These are phyloP conservation scores for Paralichthys olivaceus DNA, from an alignment of 2,113 vertebrate species.

Conservation along the genomic window DNA sequence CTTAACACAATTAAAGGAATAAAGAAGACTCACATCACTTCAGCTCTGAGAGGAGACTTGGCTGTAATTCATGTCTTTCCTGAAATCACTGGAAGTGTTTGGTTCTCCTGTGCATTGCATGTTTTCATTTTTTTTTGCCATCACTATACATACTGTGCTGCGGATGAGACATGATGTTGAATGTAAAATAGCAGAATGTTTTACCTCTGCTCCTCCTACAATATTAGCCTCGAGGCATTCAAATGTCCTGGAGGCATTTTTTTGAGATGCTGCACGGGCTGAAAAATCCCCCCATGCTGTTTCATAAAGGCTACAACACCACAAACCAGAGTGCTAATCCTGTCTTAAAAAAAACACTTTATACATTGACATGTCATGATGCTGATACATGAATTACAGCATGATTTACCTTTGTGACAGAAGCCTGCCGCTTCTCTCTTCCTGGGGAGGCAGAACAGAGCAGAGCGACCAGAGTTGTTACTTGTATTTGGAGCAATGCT, in stretches of 20 bases:
- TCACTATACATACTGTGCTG: constrained; percentile 4
- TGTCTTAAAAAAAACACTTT: constrained; percentile 36
- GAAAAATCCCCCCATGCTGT: constrained; percentile 40
- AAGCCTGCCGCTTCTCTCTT: constrained; percentile 47
- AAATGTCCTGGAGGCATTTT: constrained; percentile 65
- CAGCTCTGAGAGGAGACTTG: constrained; percentile 21
- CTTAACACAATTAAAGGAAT: constrained; percentile 1
- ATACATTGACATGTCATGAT: constrained; percentile 46
- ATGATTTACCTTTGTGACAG: constrained; percentile 72
- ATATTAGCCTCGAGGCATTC: constrained; percentile 60
- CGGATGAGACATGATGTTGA: constrained; percentile 13
- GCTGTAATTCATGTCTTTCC: neutral
- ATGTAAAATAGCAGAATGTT: constrained; percentile 41
- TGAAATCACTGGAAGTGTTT: constrained; percentile 2
- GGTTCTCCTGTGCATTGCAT: neutral
- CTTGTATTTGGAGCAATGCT: constrained; percentile 75
- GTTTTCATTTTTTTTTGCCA: constrained; percentile 10
- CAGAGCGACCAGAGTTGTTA: constrained; percentile 57
- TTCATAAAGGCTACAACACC: constrained; percentile 22
- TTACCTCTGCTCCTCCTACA: constrained; percentile 39
- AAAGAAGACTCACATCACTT: neutral
- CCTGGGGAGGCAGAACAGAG: constrained; percentile 50
- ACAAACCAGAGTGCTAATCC: constrained; percentile 57
- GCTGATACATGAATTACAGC: constrained; percentile 68
- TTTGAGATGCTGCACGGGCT: constrained; percentile 40